Base-by-base conservation (phyloP, 2,888 invertebrate genomes). In the Hydropsyche betteni region DNA sequence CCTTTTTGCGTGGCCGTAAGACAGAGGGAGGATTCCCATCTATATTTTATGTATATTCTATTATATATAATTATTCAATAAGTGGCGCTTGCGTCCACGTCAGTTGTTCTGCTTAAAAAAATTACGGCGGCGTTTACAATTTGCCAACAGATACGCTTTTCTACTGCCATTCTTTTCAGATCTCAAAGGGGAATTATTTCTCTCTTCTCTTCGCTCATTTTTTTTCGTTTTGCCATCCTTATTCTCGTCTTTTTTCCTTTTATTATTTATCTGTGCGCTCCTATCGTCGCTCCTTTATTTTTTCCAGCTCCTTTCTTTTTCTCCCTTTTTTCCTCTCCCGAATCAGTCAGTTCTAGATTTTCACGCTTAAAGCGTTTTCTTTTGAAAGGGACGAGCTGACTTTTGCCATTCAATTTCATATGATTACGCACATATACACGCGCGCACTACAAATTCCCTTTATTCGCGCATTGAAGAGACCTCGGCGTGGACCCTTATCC, bases 1-100 rank as follows among this genome's bases (percentile, higher is more conserved):
- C 16, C 36, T 36, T 64, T 36, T 8, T n/a, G 36, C n/a, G 36
- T 64, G 4, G 7, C 34, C 12, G 4, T n/a, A 3, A 14, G 12
- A 24, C 24, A 24, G 24, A 24, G 24, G 2, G 24, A 24, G 24
- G 2, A 2, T 24, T 24, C 24, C 53, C 53, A n/a, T 12, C 53
- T 53, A 12, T 12, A 8, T 51, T 12, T 51, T 51, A 51, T 12
- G 51, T 24, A 2, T 2, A 24, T 24, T 24, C 24, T 24, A 24
- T 24, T 24, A 24, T 24, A 24, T 68, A 74, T 74, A 74, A 74
- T 74, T 74, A 74, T 74, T 74, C 74, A 58, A 74, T 74, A 74
- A 74, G 68, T 74, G 53, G 44, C 68, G 53, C 36, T 33, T 68
- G 34, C 52, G 61, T 51, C 64, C 74, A 64, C 52, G 69, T 74